Base-by-base conservation (phyloP, 2,888 invertebrate genomes). In the Taphrorychus bicolor region DNA sequence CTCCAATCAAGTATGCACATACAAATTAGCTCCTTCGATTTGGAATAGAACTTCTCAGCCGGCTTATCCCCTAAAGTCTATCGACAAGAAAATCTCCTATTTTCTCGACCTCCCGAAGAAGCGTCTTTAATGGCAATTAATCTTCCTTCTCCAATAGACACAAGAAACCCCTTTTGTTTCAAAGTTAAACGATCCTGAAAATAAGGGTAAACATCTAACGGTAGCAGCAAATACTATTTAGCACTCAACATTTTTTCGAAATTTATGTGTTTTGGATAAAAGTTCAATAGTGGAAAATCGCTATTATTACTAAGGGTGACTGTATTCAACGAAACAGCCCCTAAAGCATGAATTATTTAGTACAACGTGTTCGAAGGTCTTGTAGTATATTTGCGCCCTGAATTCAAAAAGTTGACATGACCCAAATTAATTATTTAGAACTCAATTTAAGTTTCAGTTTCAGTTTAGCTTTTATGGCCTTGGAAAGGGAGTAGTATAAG, bases 181-280 rank as follows among this genome's bases (percentile, higher is more conserved):
- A 42, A 48, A 58, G 58, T 45, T 58, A 54, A 61, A 61, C 54
- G 61, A 61, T 53, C 45, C 24, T 11, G 53, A 61, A 61, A 61
- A 61, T 54, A 17, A 61, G 54, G 61, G 61, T 17, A 49, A 61
- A 53, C 23, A 60, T 58, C 22, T 22, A 48, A 45, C 9, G 17
- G 42, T 7, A 32, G 32, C n/a, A 23, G 54, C 5, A 32, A 16
- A 23, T 19, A 53, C 53, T 53, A n/a, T 54, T 54, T n/a, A 32
- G 54, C 54, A 24, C 54, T 14, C 54, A 17, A 52, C 19, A 16
- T 48, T 48, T 48, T 48, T 45, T 45, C n/a, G n/a, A n/a, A n/a
- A n/a, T n/a, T n/a, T n/a, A n/a, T n/a, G n/a, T n/a, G n/a, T n/a
- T n/a, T n/a, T n/a, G n/a, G n/a, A n/a, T n/a, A n/a, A n/a, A n/a